Conservation (phyloP, 2,113 vertebrate genomes). For the Pipa parva region DNA sequence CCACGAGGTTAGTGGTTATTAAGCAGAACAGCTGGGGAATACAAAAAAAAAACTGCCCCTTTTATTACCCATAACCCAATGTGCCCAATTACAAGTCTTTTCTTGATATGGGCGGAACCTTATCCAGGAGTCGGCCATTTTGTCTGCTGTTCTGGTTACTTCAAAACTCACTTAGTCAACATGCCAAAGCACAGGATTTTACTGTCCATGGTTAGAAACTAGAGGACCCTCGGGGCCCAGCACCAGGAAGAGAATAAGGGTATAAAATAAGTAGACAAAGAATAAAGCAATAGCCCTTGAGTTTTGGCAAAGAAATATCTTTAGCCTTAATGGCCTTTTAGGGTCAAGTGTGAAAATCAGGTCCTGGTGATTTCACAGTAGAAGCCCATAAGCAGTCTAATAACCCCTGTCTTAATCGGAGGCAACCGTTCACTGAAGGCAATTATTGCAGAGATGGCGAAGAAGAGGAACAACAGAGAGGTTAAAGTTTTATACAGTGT, state of each 20-base stretch:
- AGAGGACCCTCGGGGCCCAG: slow-evolving; percentile 18
- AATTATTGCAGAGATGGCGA: slow-evolving; percentile 34
- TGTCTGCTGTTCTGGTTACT: not conserved
- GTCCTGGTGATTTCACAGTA: slow-evolving; percentile 10
- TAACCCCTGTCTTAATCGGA: not conserved
- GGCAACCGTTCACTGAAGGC: slow-evolving; percentile 4
- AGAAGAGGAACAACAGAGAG: not conserved
- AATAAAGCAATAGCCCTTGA: slow-evolving; percentile 28
- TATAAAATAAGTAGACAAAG: slow-evolving; percentile 11
- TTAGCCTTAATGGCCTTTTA: slow-evolving; percentile 8
- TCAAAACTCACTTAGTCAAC: not conserved
- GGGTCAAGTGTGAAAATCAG: not conserved
- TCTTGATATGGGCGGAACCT: not conserved
- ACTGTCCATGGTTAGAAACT: not conserved
- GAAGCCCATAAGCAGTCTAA: not conserved
- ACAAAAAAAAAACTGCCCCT: slow-evolving; percentile 1
- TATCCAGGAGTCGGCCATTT: not conserved
- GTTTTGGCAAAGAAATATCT: slow-evolving; percentile 29
- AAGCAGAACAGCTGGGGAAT: slow-evolving; percentile 13
- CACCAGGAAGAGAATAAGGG: slow-evolving; percentile 14
- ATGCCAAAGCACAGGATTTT: not conserved
- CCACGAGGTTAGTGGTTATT: slow-evolving; percentile 34
- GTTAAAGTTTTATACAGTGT: not conserved
- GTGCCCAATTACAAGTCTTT: not conserved
- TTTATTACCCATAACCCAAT: not conserved